Evolutionary conservation across 2,113 vertebrate species (phyloP).

Genomic region (Callipepla californica): DNA sequence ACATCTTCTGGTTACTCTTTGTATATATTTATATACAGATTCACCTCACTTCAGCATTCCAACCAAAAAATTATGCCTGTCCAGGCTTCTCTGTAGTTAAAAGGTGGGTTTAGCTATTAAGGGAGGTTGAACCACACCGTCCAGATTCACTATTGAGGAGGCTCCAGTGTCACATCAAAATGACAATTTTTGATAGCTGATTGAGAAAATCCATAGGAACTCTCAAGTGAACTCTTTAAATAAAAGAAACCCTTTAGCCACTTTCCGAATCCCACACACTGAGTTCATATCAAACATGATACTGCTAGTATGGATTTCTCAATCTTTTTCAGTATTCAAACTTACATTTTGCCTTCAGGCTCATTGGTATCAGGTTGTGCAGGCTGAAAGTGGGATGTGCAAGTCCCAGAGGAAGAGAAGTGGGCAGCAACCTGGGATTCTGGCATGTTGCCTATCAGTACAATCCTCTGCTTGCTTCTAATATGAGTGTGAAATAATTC

Average conservation of each 20-base stretch:
- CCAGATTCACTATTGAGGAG: not conserved
- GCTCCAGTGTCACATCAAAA: not conserved
- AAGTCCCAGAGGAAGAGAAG: conserved; percentile 37
- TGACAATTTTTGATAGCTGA: not conserved
- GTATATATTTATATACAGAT: not conserved
- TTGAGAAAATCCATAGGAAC: not conserved
- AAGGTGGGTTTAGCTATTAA: not conserved
- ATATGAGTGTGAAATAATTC: not conserved
- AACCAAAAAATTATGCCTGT: not conserved
- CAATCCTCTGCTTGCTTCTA: conserved; percentile 6
- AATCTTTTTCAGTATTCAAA: conserved; percentile 18
- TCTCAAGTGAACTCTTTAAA: not conserved
- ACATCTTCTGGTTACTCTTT: not conserved
- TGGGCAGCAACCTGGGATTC: conserved; percentile 6
- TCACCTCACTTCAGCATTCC: not conserved
- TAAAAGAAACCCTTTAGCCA: not conserved
- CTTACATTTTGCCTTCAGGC: conserved; percentile 39
- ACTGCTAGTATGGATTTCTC: not conserved
- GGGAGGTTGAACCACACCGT: not conserved
- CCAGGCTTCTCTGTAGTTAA: not conserved
- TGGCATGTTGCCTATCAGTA: conserved; percentile 23
- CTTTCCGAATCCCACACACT: not conserved
- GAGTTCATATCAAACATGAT: not conserved
- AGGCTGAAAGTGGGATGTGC: not conserved
- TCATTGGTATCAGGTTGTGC: conserved; percentile 14